Evolutionary conservation across 1,140 invertebrate species (phyloP), one percentile per base, ranked within the genome.

Genomic region (Hypsibius dujardini): DNA sequence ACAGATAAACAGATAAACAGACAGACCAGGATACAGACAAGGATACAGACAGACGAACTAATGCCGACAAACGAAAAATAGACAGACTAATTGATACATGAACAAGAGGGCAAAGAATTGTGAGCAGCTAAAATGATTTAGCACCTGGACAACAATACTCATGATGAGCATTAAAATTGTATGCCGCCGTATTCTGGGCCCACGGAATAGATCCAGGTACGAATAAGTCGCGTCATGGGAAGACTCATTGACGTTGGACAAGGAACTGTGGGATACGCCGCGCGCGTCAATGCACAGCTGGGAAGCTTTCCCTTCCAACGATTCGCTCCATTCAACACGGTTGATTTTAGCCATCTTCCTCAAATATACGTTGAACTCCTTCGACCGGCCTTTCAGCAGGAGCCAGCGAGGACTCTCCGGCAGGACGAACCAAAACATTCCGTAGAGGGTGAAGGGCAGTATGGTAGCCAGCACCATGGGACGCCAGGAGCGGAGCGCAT

Each of bases 341-440:
- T 56, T 56, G 7, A 56, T 56, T 56, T 56, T 56, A 7, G 50
- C 50, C 50, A n/a, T n/a, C n/a, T n/a, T 56, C 50, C n/a, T 56
- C 50, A 56, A n/a, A 56, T 12, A 56, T 56, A n/a, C 50, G 7
- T 56, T n/a, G 50, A 56, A n/a, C 7, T 56, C 50, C 7, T 56
- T n/a, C 7, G 7, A 56, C n/a, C 50, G 7, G n/a, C 45, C 12
- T 42, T 42, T 12, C 7, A 3, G 7, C 42, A 67, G 45, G 12
- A 67, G 42, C 62, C 62, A 67, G 7, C 62, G 62, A 12, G 62
- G 62, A 67, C 62, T 67, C 45, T 67, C 62, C 62, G 62, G 62
- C 62, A 67, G 12, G 62, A 67, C 42, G 12, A 12, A 67, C 62
- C 62, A 67, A 42, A 7, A 67, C 7, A 67, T 7, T 7, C 12